phyloP scores from a whole-genome alignment of 2,797 vertebrate species.

The Crenuchus spilurus region DNA sequence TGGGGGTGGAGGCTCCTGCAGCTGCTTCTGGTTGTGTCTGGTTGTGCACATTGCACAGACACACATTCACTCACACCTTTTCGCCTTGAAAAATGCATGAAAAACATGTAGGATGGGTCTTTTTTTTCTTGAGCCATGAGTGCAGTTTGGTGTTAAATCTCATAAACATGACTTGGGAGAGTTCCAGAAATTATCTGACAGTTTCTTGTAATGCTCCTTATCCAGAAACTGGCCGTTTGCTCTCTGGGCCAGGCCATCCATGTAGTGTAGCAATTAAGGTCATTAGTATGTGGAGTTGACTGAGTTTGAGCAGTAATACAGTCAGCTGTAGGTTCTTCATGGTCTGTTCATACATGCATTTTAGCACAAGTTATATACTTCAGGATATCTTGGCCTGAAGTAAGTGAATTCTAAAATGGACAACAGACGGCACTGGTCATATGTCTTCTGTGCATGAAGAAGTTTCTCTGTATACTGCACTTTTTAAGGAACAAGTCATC shows the following conservation, averaged over 20 bases:
- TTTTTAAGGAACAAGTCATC: background rate
- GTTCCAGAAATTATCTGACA: slow-evolving; percentile 31
- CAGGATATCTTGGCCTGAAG: background rate
- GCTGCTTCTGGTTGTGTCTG: slow-evolving; percentile 49
- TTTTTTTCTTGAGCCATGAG: slow-evolving; percentile 24
- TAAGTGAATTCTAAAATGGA: too few relatives aligned
- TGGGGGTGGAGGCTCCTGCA: slow-evolving; percentile 32
- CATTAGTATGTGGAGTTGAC: background rate
- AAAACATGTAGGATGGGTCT: slow-evolving; percentile 38
- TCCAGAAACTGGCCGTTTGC: slow-evolving; percentile 32
- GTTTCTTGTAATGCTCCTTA: background rate
- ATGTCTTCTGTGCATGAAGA: background rate
- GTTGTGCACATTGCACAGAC: slow-evolving; percentile 21
- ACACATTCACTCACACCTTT: slow-evolving; percentile 19
- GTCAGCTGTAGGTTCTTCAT: background rate
- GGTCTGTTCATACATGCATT: too few relatives aligned
- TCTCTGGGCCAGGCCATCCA: background rate
- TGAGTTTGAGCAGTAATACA: background rate
- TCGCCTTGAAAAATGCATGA: slow-evolving; percentile 28
- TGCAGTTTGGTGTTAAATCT: slow-evolving; percentile 40
- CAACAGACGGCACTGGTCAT: background rate
- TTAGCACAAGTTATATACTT: background rate
- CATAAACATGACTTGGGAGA: slow-evolving; percentile 38
- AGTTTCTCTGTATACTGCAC: background rate
- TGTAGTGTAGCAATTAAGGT: background rate